Base-by-base conservation (phyloP, 1,140 invertebrate species). In the Euglossa dilemma region DNA sequence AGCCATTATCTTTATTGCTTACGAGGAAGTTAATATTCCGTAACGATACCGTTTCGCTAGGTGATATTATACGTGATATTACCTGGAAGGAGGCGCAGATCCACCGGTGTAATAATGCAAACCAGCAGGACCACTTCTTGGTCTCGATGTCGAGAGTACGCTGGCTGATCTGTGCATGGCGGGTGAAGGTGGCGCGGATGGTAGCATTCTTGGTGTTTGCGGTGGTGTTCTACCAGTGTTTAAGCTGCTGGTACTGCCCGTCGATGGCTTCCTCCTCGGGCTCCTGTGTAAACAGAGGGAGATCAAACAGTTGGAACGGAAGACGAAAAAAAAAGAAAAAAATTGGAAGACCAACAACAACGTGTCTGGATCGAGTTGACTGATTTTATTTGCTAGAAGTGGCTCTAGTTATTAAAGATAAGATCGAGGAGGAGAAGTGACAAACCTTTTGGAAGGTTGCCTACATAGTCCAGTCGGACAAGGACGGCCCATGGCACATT, bases 401-500 rank as follows among this genome's bases (percentile, higher is more conserved):
- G 20, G 18, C 16, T 52, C 54, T 11, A 23, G 23, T 64, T 28
- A 28, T 4, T 36, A 36, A 36, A 36, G 36, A 4, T 36, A 36
- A 36, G 36, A 36, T 36, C 4, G 4, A 36, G 36, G 36, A 36
- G 56, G 66, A 82, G 77, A 63, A 69, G 64, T 80, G 69, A 80
- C 85, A 86, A 84, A 95, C 95, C 95, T 95, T 87, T 95, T 96
- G 82, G 92, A 95, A 50, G 93, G 90, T 59, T 94, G 94, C 20
- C 95, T 93, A 86, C 96, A 96, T 6, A 96, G 91, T 93, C 97
- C 97, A 82, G 97, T 97, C 3, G 97, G 97, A 95, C 97, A 98
- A 63, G 96, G 96, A 87, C 97, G 95, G n/a, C 97, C 97, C 95
- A 97, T 96, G 11, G 96, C 95, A 92, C 97, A 98, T 91, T 97